These are phyloP conservation scores for Xyliphius kryptos DNA, from an alignment of 2,113 vertebrate genomes.

Conservation along the genomic window DNA sequence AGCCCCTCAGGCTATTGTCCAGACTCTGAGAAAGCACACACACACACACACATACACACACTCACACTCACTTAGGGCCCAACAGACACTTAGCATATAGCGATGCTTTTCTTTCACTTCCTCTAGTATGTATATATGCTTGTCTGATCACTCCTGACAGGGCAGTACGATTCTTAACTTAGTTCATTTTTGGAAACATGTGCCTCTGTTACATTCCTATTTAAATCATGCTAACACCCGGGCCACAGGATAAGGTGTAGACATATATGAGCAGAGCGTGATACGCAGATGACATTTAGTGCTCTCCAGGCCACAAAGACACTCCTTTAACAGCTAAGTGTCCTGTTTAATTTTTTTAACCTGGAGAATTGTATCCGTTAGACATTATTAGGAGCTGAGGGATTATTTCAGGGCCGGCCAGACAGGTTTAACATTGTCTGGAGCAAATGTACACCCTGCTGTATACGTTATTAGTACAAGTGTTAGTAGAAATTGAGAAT, in stretches of 20 bases:
- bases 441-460: background rate
- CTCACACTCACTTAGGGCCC: background rate
- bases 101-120: background rate
- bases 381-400: constrained; percentile 27
- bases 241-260: constrained; percentile 18
- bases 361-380: constrained; percentile 30
- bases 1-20: constrained; percentile 17
- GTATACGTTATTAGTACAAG: constrained; percentile 20
- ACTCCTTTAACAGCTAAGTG: constrained; percentile 33
- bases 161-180: no score
- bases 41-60: constrained; percentile 5
- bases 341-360: constrained; percentile 36
- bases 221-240: no score
- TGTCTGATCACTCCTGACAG: no score
- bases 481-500: constrained; percentile 14
- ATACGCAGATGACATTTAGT: constrained; percentile 18
- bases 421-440: constrained; percentile 17
- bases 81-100: background rate
- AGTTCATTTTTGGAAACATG: no score
- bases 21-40: constrained; percentile 13
- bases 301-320: constrained; percentile 20
- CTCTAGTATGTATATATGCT: background rate
- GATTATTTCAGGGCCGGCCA: constrained; percentile 23
- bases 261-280: constrained; percentile 9
- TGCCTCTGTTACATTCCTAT: no score